Conservation (phyloP, 2,113 vertebrate genomes). For the Crypturellus undulatus region DNA sequence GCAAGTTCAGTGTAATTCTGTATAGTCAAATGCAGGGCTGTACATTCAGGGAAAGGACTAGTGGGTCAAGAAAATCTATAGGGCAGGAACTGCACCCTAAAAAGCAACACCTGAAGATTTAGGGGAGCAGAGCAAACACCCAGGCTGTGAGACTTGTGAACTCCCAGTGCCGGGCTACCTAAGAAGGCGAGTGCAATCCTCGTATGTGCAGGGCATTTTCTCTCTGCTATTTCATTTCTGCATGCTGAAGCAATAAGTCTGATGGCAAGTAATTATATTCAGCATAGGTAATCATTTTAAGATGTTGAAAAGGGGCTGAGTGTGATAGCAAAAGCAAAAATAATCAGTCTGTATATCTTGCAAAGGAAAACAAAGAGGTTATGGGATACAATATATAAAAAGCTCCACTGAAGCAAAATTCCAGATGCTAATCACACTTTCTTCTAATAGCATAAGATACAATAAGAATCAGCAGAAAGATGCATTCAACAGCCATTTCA, state of each 20-base stretch:
- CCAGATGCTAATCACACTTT: not conserved
- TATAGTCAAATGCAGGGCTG: not conserved
- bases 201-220: not conserved
- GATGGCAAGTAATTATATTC: not conserved
- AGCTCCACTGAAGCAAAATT: not conserved
- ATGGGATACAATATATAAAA: not conserved
- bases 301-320: not conserved
- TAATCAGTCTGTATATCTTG: not conserved
- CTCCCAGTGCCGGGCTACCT: not conserved
- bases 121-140: not conserved
- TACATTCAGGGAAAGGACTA: not conserved
- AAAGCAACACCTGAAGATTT: not conserved
- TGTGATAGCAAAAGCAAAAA: not conserved
- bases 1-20: not conserved
- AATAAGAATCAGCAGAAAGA: not conserved
- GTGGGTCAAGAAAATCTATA: not conserved
- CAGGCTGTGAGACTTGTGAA: not conserved
- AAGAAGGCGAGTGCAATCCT: not conserved
- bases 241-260: not conserved
- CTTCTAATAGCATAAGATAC: not conserved
- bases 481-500: not conserved
- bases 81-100: not conserved
- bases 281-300: not conserved
- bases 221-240: not conserved
- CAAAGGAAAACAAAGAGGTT: not conserved